These are phyloP conservation scores for Drosophila fuyamai DNA, from an alignment of 1,140 invertebrate genomes.

Conservation along the genomic window DNA sequence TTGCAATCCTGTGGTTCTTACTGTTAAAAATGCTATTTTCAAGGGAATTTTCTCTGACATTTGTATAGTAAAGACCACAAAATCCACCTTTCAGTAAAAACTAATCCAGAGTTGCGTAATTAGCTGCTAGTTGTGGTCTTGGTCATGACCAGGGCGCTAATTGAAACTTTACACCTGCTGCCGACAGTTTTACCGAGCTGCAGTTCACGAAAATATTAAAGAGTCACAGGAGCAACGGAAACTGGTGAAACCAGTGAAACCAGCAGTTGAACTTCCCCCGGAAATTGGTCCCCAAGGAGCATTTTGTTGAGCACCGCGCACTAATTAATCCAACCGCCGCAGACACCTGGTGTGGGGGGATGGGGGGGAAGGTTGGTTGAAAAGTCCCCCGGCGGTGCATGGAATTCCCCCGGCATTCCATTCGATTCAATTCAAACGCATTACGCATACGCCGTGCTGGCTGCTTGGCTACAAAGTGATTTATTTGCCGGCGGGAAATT, in stretches of 20 bases:
- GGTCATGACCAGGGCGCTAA: conserved; percentile 39
- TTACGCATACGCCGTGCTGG: conserved; percentile 57
- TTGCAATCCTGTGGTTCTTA: no score
- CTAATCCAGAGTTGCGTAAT: conserved; percentile 42
- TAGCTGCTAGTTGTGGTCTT: conserved; percentile 40
- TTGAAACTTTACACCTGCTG: conserved; percentile 63
- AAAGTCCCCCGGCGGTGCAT: conserved; percentile 14
- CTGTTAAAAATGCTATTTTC: neutral
- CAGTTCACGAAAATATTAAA: conserved; percentile 36
- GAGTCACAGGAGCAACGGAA: conserved; percentile 1
- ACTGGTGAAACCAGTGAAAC: conserved; percentile 7
- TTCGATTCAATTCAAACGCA: conserved; percentile 43
- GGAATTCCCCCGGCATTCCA: conserved; percentile 21
- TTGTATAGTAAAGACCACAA: neutral
- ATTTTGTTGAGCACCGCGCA: conserved; percentile 57
- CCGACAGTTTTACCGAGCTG: conserved; percentile 10
- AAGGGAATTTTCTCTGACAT: neutral
- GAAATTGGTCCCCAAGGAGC: conserved; percentile 67
- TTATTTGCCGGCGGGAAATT: conserved; percentile 67
- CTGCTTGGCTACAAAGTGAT: conserved; percentile 62
- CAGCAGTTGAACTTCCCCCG: conserved; percentile 53
- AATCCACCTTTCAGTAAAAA: neutral
- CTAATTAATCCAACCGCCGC: conserved; percentile 63
- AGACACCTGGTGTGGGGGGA: neutral
- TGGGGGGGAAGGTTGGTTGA: no score